Percentiles rank a stretch among this genome's conserved stretches.
Evolutionary conservation across 2,888 invertebrate species (phyloP).

Genomic region (Trachelus iudaicus): DNA sequence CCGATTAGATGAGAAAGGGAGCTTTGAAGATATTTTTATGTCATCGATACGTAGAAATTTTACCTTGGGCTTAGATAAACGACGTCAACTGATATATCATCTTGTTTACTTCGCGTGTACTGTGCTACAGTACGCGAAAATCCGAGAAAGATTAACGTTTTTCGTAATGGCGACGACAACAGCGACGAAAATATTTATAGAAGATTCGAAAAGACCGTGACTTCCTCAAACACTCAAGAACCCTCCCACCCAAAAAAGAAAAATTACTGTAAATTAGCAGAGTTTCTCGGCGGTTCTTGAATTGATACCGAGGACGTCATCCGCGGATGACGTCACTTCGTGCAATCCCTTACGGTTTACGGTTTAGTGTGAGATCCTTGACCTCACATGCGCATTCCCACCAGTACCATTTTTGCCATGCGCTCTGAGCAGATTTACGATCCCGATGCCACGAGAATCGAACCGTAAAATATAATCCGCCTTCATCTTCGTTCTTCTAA

Average conservation of each 20-base stretch:
- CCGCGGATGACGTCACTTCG: not conserved
- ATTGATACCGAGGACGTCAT: not conserved
- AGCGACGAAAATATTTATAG: not conserved
- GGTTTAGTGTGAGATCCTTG: not conserved
- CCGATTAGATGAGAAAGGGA: not conserved
- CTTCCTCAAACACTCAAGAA: no score
- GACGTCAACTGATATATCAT: not conserved
- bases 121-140: not conserved
- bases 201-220: not conserved
- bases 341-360: not conserved
- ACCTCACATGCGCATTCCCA: not conserved
- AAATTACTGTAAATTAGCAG: not conserved
- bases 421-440: conserved; percentile 1
- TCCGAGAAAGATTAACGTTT: not conserved
- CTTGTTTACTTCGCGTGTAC: not conserved
- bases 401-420: not conserved
- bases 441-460: not conserved
- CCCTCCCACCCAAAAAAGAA: no score
- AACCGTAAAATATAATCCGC: not conserved
- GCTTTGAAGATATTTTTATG: not conserved
- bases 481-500: not conserved
- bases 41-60: not conserved
- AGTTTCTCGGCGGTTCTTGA: not conserved
- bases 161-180: not conserved
- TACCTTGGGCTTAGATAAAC: not conserved